These are phyloP conservation scores for Seriola quinqueradiata DNA, from an alignment of 2,113 vertebrate species.

Conservation along the genomic window DNA sequence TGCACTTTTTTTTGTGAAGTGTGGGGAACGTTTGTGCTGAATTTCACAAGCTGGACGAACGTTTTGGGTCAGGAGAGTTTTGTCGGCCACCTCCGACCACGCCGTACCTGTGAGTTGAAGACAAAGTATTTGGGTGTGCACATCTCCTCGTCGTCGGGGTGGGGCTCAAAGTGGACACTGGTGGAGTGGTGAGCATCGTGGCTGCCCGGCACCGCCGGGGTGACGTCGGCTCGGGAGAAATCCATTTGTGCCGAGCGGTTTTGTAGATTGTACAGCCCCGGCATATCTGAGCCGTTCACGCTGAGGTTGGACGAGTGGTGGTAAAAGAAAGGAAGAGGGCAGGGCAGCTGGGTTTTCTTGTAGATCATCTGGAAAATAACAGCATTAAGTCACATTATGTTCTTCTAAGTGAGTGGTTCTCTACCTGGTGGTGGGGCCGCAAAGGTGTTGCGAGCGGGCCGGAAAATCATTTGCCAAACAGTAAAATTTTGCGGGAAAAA, in stretches of 20 bases:
- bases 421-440: no score
- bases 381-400: no score
- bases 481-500: no score
- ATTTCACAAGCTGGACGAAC: neutral
- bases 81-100: no score
- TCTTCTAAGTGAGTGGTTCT: no score
- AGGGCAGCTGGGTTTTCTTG: slow-evolving; percentile 95
- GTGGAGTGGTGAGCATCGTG: slow-evolving; percentile 68
- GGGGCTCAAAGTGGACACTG: slow-evolving; percentile 84
- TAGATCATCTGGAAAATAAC: slow-evolving; percentile 90
- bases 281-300: slow-evolving; percentile 82
- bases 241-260: slow-evolving; percentile 88
- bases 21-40: no score
- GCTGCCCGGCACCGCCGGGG: slow-evolving; percentile 66
- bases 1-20: no score
- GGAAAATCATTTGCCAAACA: no score
- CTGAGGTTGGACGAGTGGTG: slow-evolving; percentile 86
- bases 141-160: slow-evolving; percentile 82
- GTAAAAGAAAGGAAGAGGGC: slow-evolving; percentile 89
- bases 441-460: no score
- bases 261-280: slow-evolving; percentile 58
- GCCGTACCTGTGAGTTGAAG: slow-evolving; percentile 94
- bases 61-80: neutral
- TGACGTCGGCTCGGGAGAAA: slow-evolving; percentile 80
- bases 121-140: slow-evolving; percentile 95